Percentiles rank a stretch among this genome's conserved stretches.
phyloP scores from a whole-genome alignment of 2,797 vertebrate species.

The Takifugu rubripes region DNA sequence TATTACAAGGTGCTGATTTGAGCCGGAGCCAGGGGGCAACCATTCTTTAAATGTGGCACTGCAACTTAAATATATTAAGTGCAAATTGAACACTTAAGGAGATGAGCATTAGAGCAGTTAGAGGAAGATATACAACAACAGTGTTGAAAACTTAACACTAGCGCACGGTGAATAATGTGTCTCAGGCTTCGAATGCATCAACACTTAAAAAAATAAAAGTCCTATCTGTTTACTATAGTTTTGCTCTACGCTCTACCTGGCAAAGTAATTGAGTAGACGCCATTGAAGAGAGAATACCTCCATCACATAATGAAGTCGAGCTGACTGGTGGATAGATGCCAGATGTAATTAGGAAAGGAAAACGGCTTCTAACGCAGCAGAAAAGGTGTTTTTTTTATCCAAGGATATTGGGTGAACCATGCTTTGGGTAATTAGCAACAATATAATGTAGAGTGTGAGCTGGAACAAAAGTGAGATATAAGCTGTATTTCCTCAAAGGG shows the following conservation, averaged over 20 bases:
- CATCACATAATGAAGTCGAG: conserved; percentile 73
- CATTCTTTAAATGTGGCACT: conserved; percentile 9
- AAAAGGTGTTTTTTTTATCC: conserved; percentile 62
- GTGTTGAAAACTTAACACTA: conserved; percentile 46
- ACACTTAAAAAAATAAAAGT: conserved; percentile 45
- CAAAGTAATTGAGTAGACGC: conserved; percentile 69
- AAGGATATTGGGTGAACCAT: conserved; percentile 49
- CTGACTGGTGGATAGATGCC: conserved; percentile 69
- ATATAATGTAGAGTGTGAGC: conserved; percentile 48
- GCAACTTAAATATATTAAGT: conserved; percentile 26
- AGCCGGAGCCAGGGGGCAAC: conserved; percentile 9
- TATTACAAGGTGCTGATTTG: conserved; percentile 11
- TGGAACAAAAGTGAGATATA: conserved; percentile 11
- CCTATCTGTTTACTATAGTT: conserved; percentile 60
- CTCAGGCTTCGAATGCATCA: conserved; percentile 45
- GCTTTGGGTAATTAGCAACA: conserved; percentile 61
- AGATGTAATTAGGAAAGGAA: conserved; percentile 70
- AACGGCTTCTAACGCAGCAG: conserved; percentile 55
- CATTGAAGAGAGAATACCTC: conserved; percentile 69
- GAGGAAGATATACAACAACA: conserved; percentile 38
- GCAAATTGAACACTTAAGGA: conserved; percentile 39
- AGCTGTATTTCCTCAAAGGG: background rate
- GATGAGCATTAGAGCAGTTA: conserved; percentile 34
- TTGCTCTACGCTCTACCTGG: conserved; percentile 61
- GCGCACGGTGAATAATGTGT: conserved; percentile 17